Percentiles rank a stretch among this genome's conserved stretches.
These are phyloP conservation scores for Nilaparvata lugens DNA, from an alignment of 1,140 invertebrate genomes.

Conservation along the genomic window DNA sequence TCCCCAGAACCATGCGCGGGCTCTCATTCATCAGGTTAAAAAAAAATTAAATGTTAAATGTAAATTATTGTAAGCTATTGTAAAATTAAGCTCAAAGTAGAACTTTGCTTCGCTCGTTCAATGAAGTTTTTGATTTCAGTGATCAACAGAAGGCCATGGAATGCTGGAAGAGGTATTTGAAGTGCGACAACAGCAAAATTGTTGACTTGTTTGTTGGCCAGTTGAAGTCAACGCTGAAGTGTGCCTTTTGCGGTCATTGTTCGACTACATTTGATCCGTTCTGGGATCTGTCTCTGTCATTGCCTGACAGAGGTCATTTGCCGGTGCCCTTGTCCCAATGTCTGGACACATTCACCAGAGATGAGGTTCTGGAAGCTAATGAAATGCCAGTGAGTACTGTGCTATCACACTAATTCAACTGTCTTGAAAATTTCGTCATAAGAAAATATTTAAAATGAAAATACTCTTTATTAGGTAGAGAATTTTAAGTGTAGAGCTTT, in stretches of 20 bases:
- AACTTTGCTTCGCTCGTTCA: too few species aligned
- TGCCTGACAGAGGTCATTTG: constrained; percentile 57
- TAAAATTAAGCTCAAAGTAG: too few species aligned
- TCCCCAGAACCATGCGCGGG: too few species aligned
- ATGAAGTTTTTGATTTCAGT: constrained; percentile 33
- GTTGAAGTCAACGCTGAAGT: constrained; percentile 84
- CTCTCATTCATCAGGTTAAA: too few species aligned
- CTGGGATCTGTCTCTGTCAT: constrained; percentile 52
- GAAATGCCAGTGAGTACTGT: constrained; percentile 44
- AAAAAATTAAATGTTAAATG: too few species aligned
- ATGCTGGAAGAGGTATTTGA: constrained; percentile 81
- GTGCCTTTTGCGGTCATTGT: constrained; percentile 79
- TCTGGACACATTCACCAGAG: constrained; percentile 79
- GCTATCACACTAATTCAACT: too few species aligned
- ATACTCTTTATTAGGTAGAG: too few species aligned
- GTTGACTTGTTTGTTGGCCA: constrained; percentile 94
- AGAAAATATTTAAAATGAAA: too few species aligned
- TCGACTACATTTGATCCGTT: constrained; percentile 77
- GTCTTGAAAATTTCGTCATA: too few species aligned
- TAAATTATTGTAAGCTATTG: too few species aligned
- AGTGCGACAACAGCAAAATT: constrained; percentile 78
- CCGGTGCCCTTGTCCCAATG: constrained; percentile 69
- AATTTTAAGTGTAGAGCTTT: too few species aligned
- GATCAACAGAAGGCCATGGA: constrained; percentile 74
- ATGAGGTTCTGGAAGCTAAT: constrained; percentile 89